Evolutionary conservation across 2,113 vertebrate species (phyloP).

Genomic region (Cardinalis cardinalis): DNA sequence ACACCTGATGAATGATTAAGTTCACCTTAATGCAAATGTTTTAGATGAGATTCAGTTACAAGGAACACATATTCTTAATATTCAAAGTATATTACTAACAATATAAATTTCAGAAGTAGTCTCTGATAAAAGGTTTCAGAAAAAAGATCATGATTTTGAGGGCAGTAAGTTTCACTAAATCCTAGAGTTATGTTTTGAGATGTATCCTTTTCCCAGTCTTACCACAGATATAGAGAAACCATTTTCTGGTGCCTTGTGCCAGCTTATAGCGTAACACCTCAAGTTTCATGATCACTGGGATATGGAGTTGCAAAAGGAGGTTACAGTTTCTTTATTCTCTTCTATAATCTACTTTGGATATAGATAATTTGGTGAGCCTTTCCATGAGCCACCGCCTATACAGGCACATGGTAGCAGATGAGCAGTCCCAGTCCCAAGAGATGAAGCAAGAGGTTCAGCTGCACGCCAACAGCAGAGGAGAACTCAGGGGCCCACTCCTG

Average conservation of each 20-base stretch:
- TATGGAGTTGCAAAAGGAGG: neutral
- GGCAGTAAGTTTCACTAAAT: neutral
- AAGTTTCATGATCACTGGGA: rapidly evolving
- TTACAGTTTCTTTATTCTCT: neutral
- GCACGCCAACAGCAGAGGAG: neutral
- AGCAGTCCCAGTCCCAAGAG: neutral
- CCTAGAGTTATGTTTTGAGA: neutral
- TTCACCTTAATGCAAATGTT: neutral
- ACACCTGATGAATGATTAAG: neutral
- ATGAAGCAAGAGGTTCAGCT: neutral
- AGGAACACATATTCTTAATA: neutral
- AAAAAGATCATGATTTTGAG: neutral
- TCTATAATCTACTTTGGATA: neutral
- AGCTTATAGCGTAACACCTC: rapidly evolving
- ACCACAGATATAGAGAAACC: neutral
- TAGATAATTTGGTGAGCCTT: neutral
- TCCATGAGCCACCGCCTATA: neutral
- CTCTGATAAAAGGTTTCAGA: neutral
- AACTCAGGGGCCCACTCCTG: neutral
- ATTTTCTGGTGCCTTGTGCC: neutral
- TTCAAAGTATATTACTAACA: neutral
- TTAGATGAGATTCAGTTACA: neutral
- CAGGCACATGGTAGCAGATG: rapidly evolving
- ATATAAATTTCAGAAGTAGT: neutral
- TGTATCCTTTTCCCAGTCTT: neutral